A percentile compares a stretch with the other conserved stretches of the same genome.
Conservation (phyloP, 2,113 vertebrate genomes). For the Cebus imitator region DNA sequence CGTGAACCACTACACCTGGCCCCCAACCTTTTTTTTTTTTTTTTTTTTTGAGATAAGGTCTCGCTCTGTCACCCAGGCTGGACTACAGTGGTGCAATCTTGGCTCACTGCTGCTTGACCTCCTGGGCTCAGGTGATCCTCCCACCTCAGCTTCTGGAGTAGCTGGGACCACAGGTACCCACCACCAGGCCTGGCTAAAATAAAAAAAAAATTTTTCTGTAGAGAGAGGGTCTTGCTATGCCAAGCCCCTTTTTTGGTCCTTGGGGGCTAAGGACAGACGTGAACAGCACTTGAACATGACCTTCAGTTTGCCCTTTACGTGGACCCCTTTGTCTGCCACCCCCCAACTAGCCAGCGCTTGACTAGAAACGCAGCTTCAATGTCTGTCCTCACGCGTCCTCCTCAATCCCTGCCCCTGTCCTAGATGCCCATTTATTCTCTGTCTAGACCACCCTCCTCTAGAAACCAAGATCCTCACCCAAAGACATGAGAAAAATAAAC, state of each 20-base stretch:
- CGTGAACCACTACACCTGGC: too few species aligned
- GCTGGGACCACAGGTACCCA: too few species aligned
- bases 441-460: conserved; percentile 68
- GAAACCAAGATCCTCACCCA: conserved; percentile 42
- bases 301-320: background rate
- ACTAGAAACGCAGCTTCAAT: background rate
- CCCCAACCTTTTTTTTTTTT: too few species aligned
- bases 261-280: conserved; percentile 18
- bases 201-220: too few species aligned
- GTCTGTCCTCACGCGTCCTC: conserved; percentile 8
- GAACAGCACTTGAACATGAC: background rate
- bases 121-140: too few species aligned
- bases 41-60: too few species aligned
- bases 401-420: background rate
- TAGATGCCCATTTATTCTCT: conserved; percentile 70
- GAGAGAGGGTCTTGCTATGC: too few species aligned
- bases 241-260: background rate
- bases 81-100: too few species aligned
- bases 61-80: too few species aligned
- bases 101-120: too few species aligned
- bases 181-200: too few species aligned
- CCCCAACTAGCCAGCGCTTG: background rate
- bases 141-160: too few species aligned
- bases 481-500: background rate
- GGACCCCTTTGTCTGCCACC: background rate